Percentiles rank a stretch among this genome's conserved stretches.
Evolutionary conservation across 2,888 invertebrate genomes (phyloP).

Genomic region (Diplolepis rosae): DNA sequence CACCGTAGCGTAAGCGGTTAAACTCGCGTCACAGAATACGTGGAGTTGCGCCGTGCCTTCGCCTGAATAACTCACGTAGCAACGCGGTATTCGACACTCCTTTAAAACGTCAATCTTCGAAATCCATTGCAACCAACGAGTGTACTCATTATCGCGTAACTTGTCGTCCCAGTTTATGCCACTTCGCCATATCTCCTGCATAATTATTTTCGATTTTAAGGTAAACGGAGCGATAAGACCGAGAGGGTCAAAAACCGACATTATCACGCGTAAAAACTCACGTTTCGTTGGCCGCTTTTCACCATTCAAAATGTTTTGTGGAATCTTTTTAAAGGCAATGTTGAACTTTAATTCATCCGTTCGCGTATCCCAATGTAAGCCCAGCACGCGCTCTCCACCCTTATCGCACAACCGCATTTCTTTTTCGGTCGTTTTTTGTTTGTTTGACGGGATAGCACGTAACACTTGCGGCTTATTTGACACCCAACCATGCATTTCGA

Average conservation of each 20-base stretch:
- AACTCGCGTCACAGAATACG: no score
- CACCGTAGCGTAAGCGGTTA: no score
- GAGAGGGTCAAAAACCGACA: slow-evolving; percentile 61
- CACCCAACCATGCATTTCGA: slow-evolving; percentile 48
- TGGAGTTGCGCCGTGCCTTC: slow-evolving; percentile 44
- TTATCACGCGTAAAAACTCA: slow-evolving; percentile 46
- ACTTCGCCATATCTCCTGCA: slow-evolving; percentile 56
- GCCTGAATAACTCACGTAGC: slow-evolving; percentile 10
- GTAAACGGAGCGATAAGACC: slow-evolving; percentile 53
- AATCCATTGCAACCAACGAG: slow-evolving; percentile 49
- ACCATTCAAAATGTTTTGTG: neutral
- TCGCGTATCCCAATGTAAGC: neutral
- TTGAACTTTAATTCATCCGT: neutral
- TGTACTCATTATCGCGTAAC: slow-evolving; percentile 37
- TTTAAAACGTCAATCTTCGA: slow-evolving; percentile 41
- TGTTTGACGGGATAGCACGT: neutral
- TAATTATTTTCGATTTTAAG: slow-evolving; percentile 49
- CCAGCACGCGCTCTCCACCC: neutral
- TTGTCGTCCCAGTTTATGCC: slow-evolving; percentile 47
- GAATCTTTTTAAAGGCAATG: neutral
- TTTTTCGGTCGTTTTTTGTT: neutral
- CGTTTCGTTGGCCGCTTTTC: slow-evolving; percentile 40
- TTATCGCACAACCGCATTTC: neutral
- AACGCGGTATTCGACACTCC: slow-evolving; percentile 30
- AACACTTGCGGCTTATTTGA: no score